Base-by-base conservation (phyloP, 1,140 invertebrate species). In the Drosophila busckii region DNA sequence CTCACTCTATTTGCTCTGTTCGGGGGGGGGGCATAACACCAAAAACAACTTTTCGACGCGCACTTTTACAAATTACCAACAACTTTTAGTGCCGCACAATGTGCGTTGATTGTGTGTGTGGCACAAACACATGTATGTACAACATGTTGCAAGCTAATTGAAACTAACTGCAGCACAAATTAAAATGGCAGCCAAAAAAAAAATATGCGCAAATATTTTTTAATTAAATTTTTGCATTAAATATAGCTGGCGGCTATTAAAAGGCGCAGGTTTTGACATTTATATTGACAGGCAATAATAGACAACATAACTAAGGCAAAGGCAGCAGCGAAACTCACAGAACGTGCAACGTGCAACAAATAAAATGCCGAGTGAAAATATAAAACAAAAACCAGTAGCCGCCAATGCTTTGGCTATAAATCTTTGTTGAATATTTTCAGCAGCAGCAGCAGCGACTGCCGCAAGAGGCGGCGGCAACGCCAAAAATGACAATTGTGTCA, bases 31-130 rank as follows among this genome's bases (percentile, higher is more conserved):
- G 55, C 40, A 44, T 64, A 56, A 63, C 12, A 65, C 46, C 49
- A 50, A 60, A 82, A 83, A n/a, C n/a, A 85, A 85, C 71, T 86
- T 86, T 86, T 86, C 84, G 84, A 71, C 78, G 76, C 83, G 69
- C 71, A 84, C 84, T 86, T 86, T 86, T 85, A 84, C 84, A 84
- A 86, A 86, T 85, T 86, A 86, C 84, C 83, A 84, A 84, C 84
- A 86, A 86, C 66, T 86, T 83, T 83, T n/a, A 70, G 58, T 64
- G 53, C 34, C 40, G 40, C 75, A 23, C 40, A 71, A 70, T 60
- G 49, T 64, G 59, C 67, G 56, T 63, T 70, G 65, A 59, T 44
- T 25, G 28, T 38, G 3, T 32, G 32, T 40, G 12, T 42, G 42
- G 17, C 16, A 10, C n/a, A 4, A 13, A 7, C 15, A 29, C 2